Percentiles rank a stretch among this genome's conserved stretches.
Conservation (phyloP, 2,797 vertebrate genomes). For the Ctenopoma multispine region DNA sequence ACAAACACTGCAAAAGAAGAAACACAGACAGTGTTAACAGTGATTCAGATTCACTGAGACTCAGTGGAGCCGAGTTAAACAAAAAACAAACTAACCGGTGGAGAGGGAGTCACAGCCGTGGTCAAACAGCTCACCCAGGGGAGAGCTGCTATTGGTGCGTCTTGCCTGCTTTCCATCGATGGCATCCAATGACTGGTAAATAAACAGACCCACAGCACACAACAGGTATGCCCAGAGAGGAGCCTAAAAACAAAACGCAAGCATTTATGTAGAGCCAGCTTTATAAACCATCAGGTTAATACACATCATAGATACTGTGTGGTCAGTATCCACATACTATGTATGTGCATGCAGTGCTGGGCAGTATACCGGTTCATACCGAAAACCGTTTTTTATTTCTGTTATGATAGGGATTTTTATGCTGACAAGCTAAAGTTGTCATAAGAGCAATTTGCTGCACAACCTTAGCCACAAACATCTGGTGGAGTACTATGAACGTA, state of each 20-base stretch:
- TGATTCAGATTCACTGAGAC: not conserved
- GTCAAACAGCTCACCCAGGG: slow-evolving; percentile 97
- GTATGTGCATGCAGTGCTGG: too few species aligned
- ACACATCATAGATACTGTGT: too few species aligned
- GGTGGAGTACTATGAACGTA: too few species aligned
- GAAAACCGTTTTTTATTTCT: too few species aligned
- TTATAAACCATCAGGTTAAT: too few species aligned
- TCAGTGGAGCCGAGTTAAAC: not conserved
- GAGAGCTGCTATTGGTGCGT: slow-evolving; percentile 97
- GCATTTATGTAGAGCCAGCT: not conserved
- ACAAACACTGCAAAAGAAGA: slow-evolving; percentile 91
- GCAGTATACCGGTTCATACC: too few species aligned
- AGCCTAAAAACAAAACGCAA: slow-evolving; percentile 81
- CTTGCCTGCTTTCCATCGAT: slow-evolving; percentile 98
- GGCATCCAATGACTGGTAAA: slow-evolving; percentile 98
- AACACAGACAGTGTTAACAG: not conserved
- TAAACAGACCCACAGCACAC: slow-evolving; percentile 94
- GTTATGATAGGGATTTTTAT: too few species aligned
- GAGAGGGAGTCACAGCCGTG: slow-evolving; percentile 98
- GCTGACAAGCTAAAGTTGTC: too few species aligned
- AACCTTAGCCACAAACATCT: too few species aligned
- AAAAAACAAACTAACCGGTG: slow-evolving; percentile 85
- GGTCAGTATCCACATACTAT: too few species aligned
- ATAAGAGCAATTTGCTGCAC: too few species aligned
- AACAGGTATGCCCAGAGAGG: slow-evolving; percentile 96